Evolutionary conservation across 2,113 vertebrate species (phyloP).

Genomic region (Cyanistes caeruleus): DNA sequence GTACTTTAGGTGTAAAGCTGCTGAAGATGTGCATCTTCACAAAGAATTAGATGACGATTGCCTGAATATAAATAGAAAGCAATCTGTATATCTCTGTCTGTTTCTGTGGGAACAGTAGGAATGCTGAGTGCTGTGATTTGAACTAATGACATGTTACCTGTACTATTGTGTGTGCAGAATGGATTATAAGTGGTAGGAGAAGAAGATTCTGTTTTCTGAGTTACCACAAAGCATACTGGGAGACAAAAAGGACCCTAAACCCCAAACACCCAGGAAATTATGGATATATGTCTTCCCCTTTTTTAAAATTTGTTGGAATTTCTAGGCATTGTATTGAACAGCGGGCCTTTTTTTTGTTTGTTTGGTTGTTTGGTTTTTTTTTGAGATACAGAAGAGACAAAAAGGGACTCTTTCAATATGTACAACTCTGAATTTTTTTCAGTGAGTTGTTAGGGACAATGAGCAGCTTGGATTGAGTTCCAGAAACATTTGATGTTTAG

Average conservation of each 20-base stretch:
- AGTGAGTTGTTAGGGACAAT: background rate
- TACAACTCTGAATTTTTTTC: background rate
- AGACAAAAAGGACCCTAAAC: background rate
- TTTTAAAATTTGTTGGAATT: background rate
- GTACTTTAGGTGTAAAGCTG: background rate
- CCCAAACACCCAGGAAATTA: background rate
- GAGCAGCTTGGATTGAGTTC: background rate
- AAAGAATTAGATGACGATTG: background rate
- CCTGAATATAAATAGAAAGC: background rate
- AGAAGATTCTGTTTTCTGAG: background rate
- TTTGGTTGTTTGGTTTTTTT: background rate
- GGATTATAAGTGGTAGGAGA: background rate
- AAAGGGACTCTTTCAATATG: background rate
- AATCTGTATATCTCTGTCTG: background rate
- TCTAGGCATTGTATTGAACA: background rate
- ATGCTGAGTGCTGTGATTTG: background rate
- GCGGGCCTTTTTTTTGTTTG: background rate
- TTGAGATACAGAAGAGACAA: background rate
- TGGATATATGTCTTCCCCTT: background rate
- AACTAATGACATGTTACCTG: background rate
- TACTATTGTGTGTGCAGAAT: background rate
- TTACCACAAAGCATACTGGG: background rate
- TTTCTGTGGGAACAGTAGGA: slow-evolving; percentile 2
- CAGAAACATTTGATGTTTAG: background rate
- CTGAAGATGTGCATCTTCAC: background rate